Conservation (phyloP, 2,888 invertebrate species). For the Philaethria dido region DNA sequence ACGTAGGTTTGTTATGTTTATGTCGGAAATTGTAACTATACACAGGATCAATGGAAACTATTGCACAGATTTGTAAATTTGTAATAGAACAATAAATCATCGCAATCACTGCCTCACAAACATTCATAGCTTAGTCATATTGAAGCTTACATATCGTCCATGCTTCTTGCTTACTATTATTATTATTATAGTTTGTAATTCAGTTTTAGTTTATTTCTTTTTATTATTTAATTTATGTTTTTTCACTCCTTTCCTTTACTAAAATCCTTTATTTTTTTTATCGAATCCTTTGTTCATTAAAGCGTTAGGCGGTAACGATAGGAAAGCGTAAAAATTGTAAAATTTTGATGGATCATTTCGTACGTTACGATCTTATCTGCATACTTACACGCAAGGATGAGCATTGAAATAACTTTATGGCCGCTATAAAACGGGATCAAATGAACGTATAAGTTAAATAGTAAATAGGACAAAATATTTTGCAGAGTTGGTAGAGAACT, state of each 20-base stretch:
- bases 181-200: conserved; percentile 51
- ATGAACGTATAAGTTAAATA: conserved; percentile 41
- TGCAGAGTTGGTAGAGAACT: conserved; percentile 51
- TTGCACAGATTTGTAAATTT: conserved; percentile 52
- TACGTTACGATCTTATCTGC: conserved; percentile 42
- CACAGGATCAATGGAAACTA: conserved; percentile 40
- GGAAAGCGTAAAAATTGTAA: conserved; percentile 31
- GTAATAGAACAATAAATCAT: conserved; percentile 65
- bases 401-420: conserved; percentile 54
- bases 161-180: conserved; percentile 78
- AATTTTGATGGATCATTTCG: conserved; percentile 45
- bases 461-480: conserved; percentile 48
- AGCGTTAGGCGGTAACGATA: conserved; percentile 53
- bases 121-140: conserved; percentile 81
- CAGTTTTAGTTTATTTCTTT: conserved; percentile 63
- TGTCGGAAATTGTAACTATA: conserved; percentile 17
- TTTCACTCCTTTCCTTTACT: conserved; percentile 66
- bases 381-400: conserved; percentile 47
- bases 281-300: conserved; percentile 46
- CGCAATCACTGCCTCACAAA: conserved; percentile 83
- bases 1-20: conserved; percentile 7
- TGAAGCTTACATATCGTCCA: conserved; percentile 74
- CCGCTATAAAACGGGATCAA: conserved; percentile 43
- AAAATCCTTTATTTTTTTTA: conserved; percentile 56
- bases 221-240: conserved; percentile 56